phyloP scores from a whole-genome alignment of 2,888 invertebrate genomes.

The Erannis defoliaria region DNA sequence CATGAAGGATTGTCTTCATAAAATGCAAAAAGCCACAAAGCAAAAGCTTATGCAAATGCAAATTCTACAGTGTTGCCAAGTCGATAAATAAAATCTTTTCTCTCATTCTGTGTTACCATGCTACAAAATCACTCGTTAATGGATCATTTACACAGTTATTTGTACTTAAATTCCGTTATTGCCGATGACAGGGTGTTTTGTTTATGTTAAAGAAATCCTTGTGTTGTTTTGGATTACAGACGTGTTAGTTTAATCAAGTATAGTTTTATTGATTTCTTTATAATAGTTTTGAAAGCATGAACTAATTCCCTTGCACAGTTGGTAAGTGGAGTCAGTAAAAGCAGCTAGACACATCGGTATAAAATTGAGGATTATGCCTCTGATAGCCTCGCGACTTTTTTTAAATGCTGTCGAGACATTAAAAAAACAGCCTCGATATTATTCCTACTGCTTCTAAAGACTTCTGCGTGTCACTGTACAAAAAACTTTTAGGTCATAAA shows the following conservation, averaged over 20 bases:
- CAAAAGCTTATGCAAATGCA: too few relatives aligned
- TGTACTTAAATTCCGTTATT: slow-evolving; percentile 33
- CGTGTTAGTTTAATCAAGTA: slow-evolving; percentile 19
- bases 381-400: too few relatives aligned
- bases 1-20: too few relatives aligned
- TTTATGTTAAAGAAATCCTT: slow-evolving; percentile 6
- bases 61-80: slow-evolving; percentile 1
- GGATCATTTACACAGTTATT: slow-evolving; percentile 7
- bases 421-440: background rate
- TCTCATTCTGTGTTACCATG: slow-evolving; percentile 6
- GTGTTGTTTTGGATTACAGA: slow-evolving; percentile 24
- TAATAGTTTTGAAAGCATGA: slow-evolving; percentile 14
- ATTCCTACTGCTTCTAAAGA: background rate
- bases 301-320: slow-evolving; percentile 7
- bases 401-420: too few relatives aligned
- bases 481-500: slow-evolving; percentile 18
- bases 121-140: slow-evolving; percentile 13
- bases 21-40: too few relatives aligned
- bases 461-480: slow-evolving; percentile 3
- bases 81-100: background rate
- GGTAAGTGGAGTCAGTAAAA: background rate
- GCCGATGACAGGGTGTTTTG: slow-evolving; percentile 27
- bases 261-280: slow-evolving; percentile 27
- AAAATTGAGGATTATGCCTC: background rate
- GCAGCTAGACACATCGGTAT: background rate